Evolutionary conservation across 2,113 vertebrate genomes (phyloP).

Genomic region (Benitochromis conjunctus): DNA sequence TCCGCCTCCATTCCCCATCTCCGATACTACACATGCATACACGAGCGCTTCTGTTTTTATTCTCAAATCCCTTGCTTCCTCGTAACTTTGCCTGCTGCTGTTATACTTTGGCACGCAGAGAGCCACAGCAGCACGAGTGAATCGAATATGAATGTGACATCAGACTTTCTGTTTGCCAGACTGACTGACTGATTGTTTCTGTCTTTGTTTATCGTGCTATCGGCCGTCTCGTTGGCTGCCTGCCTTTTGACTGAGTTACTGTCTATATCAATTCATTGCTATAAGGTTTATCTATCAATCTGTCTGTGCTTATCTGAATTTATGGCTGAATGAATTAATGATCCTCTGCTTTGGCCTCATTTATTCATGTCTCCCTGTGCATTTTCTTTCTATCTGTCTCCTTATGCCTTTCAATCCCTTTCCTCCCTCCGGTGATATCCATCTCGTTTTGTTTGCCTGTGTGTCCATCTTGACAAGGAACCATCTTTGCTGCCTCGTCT

Average conservation of each 20-base stretch:
- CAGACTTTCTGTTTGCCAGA: slow-evolving; percentile 6
- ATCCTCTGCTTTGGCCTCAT: slow-evolving; percentile 26
- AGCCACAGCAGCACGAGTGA: not conserved
- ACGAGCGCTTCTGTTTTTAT: not conserved
- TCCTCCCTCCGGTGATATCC: slow-evolving; percentile 9
- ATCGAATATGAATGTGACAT: slow-evolving; percentile 43
- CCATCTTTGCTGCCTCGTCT: slow-evolving; percentile 30
- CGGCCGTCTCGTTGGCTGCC: not conserved
- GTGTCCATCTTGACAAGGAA: slow-evolving; percentile 43
- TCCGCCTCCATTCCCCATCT: not conserved
- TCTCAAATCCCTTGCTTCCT: not conserved
- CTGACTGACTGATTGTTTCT: slow-evolving; percentile 11
- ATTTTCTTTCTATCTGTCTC: slow-evolving; percentile 30
- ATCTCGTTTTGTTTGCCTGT: slow-evolving; percentile 38
- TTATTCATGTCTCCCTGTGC: slow-evolving; percentile 17
- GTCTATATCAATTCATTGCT: slow-evolving; percentile 1
- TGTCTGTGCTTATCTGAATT: slow-evolving; percentile 51
- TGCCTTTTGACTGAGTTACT: slow-evolving; percentile 31
- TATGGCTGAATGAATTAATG: slow-evolving; percentile 50
- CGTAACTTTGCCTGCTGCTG: not conserved
- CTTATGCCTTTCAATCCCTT: slow-evolving; percentile 12
- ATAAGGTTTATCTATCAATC: slow-evolving; percentile 49
- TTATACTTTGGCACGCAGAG: not conserved
- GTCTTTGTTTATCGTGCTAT: not conserved
- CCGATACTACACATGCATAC: not conserved